phyloP scores from a whole-genome alignment of 2,113 vertebrate species.

The Manacus vitellinus region DNA sequence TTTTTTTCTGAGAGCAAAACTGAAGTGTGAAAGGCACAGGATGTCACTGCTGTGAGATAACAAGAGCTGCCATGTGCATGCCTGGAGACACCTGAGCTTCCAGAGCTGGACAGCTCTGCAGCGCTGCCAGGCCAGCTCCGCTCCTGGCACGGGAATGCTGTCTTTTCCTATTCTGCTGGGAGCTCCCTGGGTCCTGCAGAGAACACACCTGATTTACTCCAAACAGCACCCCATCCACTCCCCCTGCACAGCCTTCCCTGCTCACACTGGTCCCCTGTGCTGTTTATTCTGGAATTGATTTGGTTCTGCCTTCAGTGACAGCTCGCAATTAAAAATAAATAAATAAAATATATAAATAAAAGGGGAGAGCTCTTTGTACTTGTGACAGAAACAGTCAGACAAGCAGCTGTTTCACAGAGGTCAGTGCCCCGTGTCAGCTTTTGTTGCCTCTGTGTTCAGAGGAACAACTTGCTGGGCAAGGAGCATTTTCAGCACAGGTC shows the following conservation, averaged over 20 bases:
- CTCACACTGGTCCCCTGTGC: neutral
- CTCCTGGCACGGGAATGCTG: accelerated
- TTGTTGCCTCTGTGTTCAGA: neutral
- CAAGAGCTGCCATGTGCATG: neutral
- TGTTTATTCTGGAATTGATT: neutral
- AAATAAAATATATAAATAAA: too few species aligned
- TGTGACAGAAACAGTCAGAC: neutral
- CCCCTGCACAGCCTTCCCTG: neutral
- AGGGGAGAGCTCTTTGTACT: neutral
- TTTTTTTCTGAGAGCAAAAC: neutral
- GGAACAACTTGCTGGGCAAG: neutral
- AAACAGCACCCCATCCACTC: neutral
- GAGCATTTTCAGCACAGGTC: neutral
- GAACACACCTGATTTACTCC: neutral
- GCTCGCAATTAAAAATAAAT: neutral
- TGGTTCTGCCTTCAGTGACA: neutral
- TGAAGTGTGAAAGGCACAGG: neutral
- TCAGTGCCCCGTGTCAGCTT: neutral
- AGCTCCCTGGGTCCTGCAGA: neutral
- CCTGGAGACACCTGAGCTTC: slow-evolving; percentile 32
- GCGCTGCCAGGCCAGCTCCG: accelerated
- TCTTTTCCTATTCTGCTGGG: neutral
- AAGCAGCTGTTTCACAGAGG: neutral
- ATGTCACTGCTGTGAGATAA: neutral
- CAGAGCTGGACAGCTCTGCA: slow-evolving; percentile 11